Conservation (phyloP, 1,140 invertebrate genomes). For the Diabrotica virgifera region DNA sequence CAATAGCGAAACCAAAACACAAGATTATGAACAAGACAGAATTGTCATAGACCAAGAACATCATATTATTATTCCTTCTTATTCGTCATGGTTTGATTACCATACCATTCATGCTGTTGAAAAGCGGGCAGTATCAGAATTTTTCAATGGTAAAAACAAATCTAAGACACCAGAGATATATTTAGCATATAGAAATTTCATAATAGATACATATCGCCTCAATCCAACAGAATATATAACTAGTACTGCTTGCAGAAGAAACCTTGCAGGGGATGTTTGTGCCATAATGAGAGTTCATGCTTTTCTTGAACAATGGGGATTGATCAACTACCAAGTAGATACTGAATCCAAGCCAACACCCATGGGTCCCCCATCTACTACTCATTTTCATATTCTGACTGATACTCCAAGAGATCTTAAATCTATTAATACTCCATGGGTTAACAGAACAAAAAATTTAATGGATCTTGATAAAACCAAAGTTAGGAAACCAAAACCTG, state of each 20-base stretch:
- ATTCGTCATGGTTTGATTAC: slow-evolving; percentile 99
- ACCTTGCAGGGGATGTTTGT: slow-evolving; percentile 98
- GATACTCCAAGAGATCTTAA: slow-evolving; percentile 97
- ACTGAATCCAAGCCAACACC: slow-evolving; percentile 92
- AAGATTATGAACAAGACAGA: slow-evolving; percentile 85
- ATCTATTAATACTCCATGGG: slow-evolving; percentile 85
- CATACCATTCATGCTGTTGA: slow-evolving; percentile 97
- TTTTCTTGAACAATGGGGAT: slow-evolving; percentile 98
- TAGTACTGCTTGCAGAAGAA: slow-evolving; percentile 94
- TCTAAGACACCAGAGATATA: slow-evolving; percentile 99
- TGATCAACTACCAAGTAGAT: slow-evolving; percentile 96
- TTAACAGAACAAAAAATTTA: slow-evolving; percentile 79
- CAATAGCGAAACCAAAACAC: slow-evolving; percentile 56
- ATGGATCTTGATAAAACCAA: slow-evolving; percentile 65
- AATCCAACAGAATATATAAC: slow-evolving; percentile 99
- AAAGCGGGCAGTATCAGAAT: slow-evolving; percentile 94
- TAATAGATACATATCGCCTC: slow-evolving; percentile 98
- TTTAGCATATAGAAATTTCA: slow-evolving; percentile 98
- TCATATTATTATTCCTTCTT: slow-evolving; percentile 98
- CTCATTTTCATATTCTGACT: slow-evolving; percentile 97
- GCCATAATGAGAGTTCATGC: slow-evolving; percentile 99
- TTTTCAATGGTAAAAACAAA: slow-evolving; percentile 98
- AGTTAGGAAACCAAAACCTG: slow-evolving; percentile 44
- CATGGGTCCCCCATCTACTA: slow-evolving; percentile 99
- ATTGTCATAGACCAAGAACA: slow-evolving; percentile 98